Percentiles rank a stretch among this genome's conserved stretches.
These are phyloP conservation scores for Lytechinus variegatus DNA, from an alignment of 35 echinoderm and acorn worm species.

Conservation along the genomic window DNA sequence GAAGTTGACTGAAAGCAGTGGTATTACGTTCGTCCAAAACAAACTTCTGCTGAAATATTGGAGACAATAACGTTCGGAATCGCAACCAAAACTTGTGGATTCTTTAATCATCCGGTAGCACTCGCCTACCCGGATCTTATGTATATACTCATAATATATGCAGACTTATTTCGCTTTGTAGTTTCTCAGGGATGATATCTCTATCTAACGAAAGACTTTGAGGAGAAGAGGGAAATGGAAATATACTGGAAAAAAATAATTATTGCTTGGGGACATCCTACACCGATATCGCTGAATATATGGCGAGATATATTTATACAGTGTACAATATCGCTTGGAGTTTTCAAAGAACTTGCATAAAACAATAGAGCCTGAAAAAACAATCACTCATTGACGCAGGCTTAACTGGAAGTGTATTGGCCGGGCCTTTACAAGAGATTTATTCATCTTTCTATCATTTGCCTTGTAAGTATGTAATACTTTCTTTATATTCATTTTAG, in stretches of 20 bases:
- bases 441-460: not conserved
- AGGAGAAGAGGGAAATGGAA: not conserved
- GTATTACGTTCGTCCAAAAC: not conserved
- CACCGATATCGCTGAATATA: no score
- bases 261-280: not conserved
- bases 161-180: not conserved
- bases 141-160: not conserved
- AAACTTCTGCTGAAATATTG: not conserved
- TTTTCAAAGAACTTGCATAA: no score
- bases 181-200: not conserved
- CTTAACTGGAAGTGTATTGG: not conserved
- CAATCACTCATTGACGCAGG: not conserved
- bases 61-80: not conserved
- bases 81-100: not conserved
- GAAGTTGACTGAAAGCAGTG: not conserved
- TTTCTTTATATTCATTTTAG: no score
- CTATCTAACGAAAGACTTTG: not conserved
- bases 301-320: no score
- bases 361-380: not conserved
- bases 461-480: not conserved
- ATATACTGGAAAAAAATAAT: not conserved
- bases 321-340: no score
- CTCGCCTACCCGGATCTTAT: not conserved
- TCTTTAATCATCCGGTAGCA: not conserved
- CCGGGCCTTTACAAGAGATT: not conserved